These are phyloP conservation scores for Tribolium castaneum DNA, from an alignment of 1,140 invertebrate species.

Conservation along the genomic window DNA sequence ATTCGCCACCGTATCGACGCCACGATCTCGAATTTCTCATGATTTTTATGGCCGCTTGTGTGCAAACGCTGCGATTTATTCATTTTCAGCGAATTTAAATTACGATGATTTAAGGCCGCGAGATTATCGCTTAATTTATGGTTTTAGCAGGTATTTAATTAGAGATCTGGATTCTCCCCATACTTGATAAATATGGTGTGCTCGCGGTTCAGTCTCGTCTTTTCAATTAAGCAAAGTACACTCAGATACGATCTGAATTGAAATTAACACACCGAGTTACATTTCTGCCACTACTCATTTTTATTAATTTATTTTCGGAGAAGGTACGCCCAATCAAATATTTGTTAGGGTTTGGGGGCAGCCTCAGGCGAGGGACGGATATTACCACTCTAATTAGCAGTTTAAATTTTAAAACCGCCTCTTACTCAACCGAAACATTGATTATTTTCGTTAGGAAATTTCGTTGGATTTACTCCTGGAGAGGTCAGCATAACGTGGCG, in stretches of 20 bases:
- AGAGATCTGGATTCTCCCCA: slow-evolving; percentile 5
- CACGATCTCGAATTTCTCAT: slow-evolving; percentile 4
- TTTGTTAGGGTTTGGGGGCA: too few relatives aligned
- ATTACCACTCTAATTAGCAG: not conserved
- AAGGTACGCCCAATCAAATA: too few relatives aligned
- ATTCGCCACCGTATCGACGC: not conserved
- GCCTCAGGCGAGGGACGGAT: not conserved
- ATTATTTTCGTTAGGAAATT: slow-evolving; percentile 10
- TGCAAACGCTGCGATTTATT: not conserved
- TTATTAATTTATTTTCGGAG: not conserved
- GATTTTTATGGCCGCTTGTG: not conserved
- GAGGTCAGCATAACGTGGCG: not conserved
- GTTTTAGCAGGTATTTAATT: not conserved
- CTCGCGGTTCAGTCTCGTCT: not conserved
- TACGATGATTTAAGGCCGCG: not conserved
- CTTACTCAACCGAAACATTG: not conserved
- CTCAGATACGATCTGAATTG: not conserved
- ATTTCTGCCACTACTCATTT: not conserved
- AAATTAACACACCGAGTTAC: not conserved
- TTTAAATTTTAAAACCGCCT: slow-evolving; percentile 4
- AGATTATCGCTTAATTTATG: not conserved
- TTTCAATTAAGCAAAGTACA: slow-evolving; percentile 10
- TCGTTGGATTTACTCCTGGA: not conserved
- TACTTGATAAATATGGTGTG: not conserved
- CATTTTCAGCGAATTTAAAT: not conserved